These are phyloP conservation scores for Rhingia rostrata DNA, from an alignment of 2,888 invertebrate genomes.

Conservation along the genomic window DNA sequence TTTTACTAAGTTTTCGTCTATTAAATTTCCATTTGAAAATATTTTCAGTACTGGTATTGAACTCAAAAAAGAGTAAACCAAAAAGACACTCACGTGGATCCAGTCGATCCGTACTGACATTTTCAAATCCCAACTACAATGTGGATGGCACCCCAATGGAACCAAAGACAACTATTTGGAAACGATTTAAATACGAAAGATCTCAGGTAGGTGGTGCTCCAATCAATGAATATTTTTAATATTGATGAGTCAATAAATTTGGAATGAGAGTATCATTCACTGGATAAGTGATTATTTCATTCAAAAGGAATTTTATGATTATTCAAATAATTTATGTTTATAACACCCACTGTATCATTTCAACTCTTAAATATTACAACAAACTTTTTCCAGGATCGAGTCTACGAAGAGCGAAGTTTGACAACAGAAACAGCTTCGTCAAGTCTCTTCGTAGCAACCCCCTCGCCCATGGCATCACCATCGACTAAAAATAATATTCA, in stretches of 20 bases:
- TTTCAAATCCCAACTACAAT: constrained; percentile 95
- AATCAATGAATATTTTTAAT: neutral
- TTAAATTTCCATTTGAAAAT: neutral
- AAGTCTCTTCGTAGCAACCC: constrained; percentile 81
- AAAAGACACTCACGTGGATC: constrained; percentile 85
- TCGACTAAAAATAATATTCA: constrained; percentile 80
- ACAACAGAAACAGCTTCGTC: constrained; percentile 82
- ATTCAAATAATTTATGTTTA: no score
- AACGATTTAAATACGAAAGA: constrained; percentile 90
- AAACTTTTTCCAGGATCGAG: constrained; percentile 79
- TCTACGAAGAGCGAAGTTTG: constrained; percentile 82
- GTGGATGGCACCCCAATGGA: constrained; percentile 83
- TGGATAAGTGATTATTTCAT: no score
- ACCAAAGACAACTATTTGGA: constrained; percentile 87
- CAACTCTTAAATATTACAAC: no score
- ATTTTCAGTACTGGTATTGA: constrained; percentile 82
- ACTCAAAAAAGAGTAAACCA: constrained; percentile 83
- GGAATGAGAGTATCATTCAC: no score
- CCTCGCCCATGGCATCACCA: constrained; percentile 82
- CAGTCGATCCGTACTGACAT: constrained; percentile 90
- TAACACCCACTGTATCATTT: no score
- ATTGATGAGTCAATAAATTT: neutral
- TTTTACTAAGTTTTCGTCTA: neutral
- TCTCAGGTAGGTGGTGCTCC: constrained; percentile 77
- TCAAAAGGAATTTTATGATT: no score